phyloP scores from a whole-genome alignment of 2,113 vertebrate species.

The Microtus ochrogaster region DNA sequence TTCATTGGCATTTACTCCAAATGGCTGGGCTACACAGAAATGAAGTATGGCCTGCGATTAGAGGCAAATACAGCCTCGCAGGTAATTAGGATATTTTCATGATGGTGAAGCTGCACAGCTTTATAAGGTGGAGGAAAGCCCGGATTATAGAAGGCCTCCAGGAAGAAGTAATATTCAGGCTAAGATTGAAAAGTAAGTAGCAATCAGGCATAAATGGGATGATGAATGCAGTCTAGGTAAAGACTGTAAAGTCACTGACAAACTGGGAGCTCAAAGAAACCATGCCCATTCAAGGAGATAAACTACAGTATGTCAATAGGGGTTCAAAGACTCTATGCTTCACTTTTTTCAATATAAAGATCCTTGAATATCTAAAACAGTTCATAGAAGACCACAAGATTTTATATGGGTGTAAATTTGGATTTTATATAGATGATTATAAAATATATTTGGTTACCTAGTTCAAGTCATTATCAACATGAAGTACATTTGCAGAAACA shows the following conservation, averaged over 20 bases:
- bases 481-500: slow-evolving; percentile 35
- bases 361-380: not conserved
- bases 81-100: not conserved
- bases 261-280: slow-evolving; percentile 32
- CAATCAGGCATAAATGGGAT: not conserved
- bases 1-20: not conserved
- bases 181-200: not conserved
- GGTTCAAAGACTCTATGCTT: not conserved
- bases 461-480: slow-evolving; percentile 17
- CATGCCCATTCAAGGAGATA: not conserved
- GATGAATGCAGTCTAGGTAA: not conserved
- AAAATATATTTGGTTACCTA: slow-evolving; percentile 21
- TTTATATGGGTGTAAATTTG: slow-evolving; percentile 33
- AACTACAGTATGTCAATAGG: not conserved
- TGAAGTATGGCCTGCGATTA: not conserved
- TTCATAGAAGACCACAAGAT: slow-evolving; percentile 31
- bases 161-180: not conserved
- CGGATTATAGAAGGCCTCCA: not conserved
- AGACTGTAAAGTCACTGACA: not conserved
- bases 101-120: not conserved
- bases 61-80: not conserved
- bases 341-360: not conserved
- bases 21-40: not conserved
- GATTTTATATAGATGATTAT: not conserved
- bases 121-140: no score